These are phyloP conservation scores for Neodontobutis hainanensis DNA, from an alignment of 2,113 vertebrate species.

Conservation along the genomic window DNA sequence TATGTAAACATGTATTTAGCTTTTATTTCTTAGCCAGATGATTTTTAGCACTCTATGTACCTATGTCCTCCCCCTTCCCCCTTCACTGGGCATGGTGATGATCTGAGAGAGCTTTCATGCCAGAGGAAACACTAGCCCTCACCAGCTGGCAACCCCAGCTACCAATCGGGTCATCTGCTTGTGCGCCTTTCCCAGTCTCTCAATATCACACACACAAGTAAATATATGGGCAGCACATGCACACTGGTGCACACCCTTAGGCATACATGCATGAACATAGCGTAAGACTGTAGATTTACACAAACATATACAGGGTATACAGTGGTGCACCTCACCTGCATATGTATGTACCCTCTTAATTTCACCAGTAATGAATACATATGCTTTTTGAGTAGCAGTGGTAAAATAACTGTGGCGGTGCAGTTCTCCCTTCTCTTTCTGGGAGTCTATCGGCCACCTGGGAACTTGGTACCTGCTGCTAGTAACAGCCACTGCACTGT, in stretches of 20 bases:
- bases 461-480: constrained; percentile 40
- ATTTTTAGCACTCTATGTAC: not conserved
- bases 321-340: not conserved
- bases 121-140: constrained; percentile 66
- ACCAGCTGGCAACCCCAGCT: constrained; percentile 60
- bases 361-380: constrained; percentile 8
- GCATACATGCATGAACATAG: constrained; percentile 24
- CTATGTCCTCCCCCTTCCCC: constrained; percentile 5
- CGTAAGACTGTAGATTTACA: constrained; percentile 2
- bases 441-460: constrained; percentile 27
- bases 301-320: not conserved
- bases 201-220: constrained; percentile 4
- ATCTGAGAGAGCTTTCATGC: constrained; percentile 61
- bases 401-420: not conserved
- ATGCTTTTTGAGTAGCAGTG: constrained; percentile 16
- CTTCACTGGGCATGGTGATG: constrained; percentile 36
- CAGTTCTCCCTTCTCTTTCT: constrained; percentile 3
- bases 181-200: constrained; percentile 6
- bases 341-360: not conserved
- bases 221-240: constrained; percentile 11
- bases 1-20: not conserved
- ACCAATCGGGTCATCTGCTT: constrained; percentile 51
- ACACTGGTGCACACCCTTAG: constrained; percentile 20
- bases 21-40: too few relatives aligned
- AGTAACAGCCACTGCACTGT: constrained; percentile 45